Base-by-base conservation (phyloP, 2,113 vertebrate species). In the Dromiciops gliroides region DNA sequence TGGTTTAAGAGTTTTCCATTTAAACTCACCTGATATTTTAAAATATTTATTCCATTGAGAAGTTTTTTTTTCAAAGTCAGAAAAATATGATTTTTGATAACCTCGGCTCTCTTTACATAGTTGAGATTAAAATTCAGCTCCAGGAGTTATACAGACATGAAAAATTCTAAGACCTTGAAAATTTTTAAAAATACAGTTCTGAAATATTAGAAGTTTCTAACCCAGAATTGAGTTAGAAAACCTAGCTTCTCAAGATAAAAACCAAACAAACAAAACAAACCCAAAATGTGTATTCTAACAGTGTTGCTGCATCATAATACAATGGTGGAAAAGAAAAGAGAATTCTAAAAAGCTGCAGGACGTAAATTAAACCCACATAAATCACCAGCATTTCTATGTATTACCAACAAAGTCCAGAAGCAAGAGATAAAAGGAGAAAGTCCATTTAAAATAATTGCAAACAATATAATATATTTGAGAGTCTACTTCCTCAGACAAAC, bases 41-140 rank as follows among this genome's bases (percentile, higher is more conserved):
- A 97, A 97, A 96, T 92, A 93, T 28, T 96, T 96, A 96, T 51
- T 96, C 92, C 91, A 95, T 91, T 90, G 94, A 96, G 89, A 97
- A 96, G 50, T 91, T 48, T 96, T 97, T 97, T 96, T 95, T 97
- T 97, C 94, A 97, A 97, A 97, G 96, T 97, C n/a, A 37, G 49
- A 31, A n/a, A 93, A 96, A 56, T 50, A 94, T 94, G n/a, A 26
- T 47, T 96, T 95, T 96, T 95, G 51, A 44, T 96, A 60, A 95
- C 93, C 60, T 4, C n/a, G 31, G 5, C 60, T n/a, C 37, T 22
- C 7, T 48, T 93, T 53, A 95, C 60, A 95, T 53, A 90, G 60
- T 56, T 94, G 94, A 96, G 56, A 96, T 97, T 95, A 97, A 96
- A 93, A 90, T 90, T 96, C n/a, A 89, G 67, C 67, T 93, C 49